Percentiles rank a stretch among this genome's conserved stretches.
Conservation (phyloP, 2,113 vertebrate species). For the Maccullochella peelii region DNA sequence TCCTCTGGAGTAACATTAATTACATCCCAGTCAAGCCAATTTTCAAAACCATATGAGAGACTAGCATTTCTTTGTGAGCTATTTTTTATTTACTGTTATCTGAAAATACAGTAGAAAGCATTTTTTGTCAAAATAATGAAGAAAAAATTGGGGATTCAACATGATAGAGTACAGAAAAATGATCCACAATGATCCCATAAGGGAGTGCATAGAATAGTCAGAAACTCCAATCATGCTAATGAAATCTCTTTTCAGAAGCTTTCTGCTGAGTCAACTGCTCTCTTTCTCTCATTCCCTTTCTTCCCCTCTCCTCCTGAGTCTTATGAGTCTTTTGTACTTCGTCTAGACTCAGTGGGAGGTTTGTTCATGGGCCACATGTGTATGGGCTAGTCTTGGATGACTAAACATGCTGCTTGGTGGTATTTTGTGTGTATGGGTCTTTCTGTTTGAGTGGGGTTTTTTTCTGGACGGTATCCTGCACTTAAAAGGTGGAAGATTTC, state of each 20-base stretch:
- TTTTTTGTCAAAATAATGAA: neutral
- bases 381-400: neutral
- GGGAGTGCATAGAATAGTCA: neutral
- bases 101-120: neutral
- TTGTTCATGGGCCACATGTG: neutral
- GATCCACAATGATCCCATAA: neutral
- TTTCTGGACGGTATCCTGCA: neutral
- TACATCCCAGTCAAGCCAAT: neutral
- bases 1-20: neutral
- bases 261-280: conserved; percentile 4
- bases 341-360: neutral
- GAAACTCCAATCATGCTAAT: neutral
- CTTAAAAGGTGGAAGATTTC: neutral
- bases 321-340: neutral
- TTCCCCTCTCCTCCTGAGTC: neutral
- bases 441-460: neutral
- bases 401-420: conserved; percentile 3
- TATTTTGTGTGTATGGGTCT: neutral
- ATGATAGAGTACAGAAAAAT: neutral
- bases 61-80: neutral
- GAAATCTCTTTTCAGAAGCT: neutral
- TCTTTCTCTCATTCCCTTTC: neutral
- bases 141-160: neutral
- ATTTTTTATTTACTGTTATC: too few relatives aligned
- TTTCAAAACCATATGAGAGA: neutral